phyloP scores from a whole-genome alignment of 2,113 vertebrate genomes.

The Istiophorus platypterus region DNA sequence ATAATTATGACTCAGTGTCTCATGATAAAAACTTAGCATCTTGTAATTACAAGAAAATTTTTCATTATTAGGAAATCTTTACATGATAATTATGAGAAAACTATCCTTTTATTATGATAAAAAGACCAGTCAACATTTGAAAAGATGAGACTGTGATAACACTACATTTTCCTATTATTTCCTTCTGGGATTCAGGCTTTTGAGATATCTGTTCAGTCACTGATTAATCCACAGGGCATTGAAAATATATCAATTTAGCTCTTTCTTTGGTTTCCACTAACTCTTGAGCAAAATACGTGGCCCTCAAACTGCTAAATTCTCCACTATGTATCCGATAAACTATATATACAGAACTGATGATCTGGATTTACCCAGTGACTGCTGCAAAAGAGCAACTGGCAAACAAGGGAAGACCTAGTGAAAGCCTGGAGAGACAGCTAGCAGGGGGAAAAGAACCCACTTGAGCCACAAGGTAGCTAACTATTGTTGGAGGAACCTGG shows the following conservation, averaged over 20 bases:
- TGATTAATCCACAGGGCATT: background rate
- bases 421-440: too few species aligned
- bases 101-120: background rate
- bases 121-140: background rate
- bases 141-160: background rate
- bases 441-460: too few species aligned
- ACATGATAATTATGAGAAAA: background rate
- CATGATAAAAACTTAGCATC: slow-evolving; percentile 7
- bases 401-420: too few species aligned
- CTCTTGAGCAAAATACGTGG: too few species aligned
- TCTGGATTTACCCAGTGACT: too few species aligned
- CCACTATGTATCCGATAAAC: too few species aligned
- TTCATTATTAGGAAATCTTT: slow-evolving; percentile 5
- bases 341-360: too few species aligned
- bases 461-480: too few species aligned
- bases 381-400: too few species aligned
- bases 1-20: slow-evolving; percentile 11
- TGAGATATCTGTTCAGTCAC: background rate
- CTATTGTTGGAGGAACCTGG: too few species aligned
- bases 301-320: too few species aligned
- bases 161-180: background rate
- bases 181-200: too few species aligned
- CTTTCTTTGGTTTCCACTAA: background rate
- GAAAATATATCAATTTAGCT: background rate
- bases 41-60: background rate